Conservation (phyloP, 2,797 vertebrate genomes). For the Novumbra hubbsi region DNA sequence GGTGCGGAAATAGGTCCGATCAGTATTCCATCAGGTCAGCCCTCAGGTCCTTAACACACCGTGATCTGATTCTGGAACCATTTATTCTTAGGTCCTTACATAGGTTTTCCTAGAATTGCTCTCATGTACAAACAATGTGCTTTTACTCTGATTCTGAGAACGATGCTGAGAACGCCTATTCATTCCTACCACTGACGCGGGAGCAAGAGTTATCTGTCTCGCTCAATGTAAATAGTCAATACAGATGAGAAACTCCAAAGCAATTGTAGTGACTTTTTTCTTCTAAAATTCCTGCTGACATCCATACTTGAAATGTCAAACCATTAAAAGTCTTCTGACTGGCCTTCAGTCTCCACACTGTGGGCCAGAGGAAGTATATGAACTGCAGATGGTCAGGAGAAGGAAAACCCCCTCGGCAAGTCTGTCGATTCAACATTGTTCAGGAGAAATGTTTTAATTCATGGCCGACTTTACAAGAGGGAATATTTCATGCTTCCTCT, state of each 20-base stretch:
- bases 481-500: constrained; percentile 21
- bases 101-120: no score
- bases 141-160: no score
- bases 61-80: neutral
- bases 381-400: constrained; percentile 2
- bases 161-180: no score
- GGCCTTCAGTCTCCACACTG: constrained; percentile 7
- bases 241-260: neutral
- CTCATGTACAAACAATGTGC: no score
- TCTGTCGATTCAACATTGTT: constrained; percentile 11
- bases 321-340: neutral
- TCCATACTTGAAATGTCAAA: neutral
- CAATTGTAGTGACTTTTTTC: neutral
- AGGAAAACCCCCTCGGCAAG: neutral
- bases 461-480: neutral
- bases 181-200: no score
- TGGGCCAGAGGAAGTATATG: neutral
- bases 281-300: neutral
- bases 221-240: neutral
- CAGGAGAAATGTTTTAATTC: neutral
- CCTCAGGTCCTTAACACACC: neutral
- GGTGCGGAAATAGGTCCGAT: neutral
- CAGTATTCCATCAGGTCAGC: neutral
- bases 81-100: neutral
- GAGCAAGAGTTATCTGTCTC: no score